Conservation (phyloP, 1,140 invertebrate genomes). For the Scaptomyza pallida region DNA sequence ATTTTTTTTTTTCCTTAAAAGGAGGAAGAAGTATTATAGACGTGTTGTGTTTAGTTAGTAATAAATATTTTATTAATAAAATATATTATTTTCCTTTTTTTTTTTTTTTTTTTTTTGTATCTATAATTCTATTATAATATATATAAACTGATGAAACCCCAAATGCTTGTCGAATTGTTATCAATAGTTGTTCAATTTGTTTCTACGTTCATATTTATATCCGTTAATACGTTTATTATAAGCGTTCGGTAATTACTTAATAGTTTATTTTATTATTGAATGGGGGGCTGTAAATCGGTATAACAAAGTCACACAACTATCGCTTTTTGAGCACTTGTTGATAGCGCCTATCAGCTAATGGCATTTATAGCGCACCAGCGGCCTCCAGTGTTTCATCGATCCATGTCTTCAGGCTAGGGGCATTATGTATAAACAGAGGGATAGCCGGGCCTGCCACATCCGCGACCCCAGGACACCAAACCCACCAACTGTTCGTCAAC, state of each 20-base stretch:
- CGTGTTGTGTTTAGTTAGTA: too few species aligned
- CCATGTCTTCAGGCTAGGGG: constrained; percentile 84
- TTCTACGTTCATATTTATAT: background rate
- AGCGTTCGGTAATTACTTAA: background rate
- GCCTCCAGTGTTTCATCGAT: constrained; percentile 67
- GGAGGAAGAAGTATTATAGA: too few species aligned
- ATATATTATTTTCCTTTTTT: too few species aligned
- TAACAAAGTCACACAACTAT: constrained; percentile 15
- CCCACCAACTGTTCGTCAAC: constrained; percentile 85
- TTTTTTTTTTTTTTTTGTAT: too few species aligned
- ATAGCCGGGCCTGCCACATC: constrained; percentile 85
- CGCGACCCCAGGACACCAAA: constrained; percentile 87
- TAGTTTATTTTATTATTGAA: constrained; percentile 57
- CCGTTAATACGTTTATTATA: background rate
- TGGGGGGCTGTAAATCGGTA: constrained; percentile 29
- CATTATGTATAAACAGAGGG: constrained; percentile 88
- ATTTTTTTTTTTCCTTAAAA: too few species aligned
- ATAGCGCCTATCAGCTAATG: constrained; percentile 33
- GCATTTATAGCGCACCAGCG: constrained; percentile 35
- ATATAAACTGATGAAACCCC: too few species aligned
- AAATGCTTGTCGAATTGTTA: too few species aligned
- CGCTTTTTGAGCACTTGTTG: constrained; percentile 22
- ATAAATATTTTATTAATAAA: too few species aligned
- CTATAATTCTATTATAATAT: too few species aligned
- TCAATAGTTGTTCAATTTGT: too few species aligned